A percentile compares a stretch with the other conserved stretches of the same genome.
phyloP scores from a whole-genome alignment of 2,888 invertebrate genomes.

The Molanna angustata region DNA sequence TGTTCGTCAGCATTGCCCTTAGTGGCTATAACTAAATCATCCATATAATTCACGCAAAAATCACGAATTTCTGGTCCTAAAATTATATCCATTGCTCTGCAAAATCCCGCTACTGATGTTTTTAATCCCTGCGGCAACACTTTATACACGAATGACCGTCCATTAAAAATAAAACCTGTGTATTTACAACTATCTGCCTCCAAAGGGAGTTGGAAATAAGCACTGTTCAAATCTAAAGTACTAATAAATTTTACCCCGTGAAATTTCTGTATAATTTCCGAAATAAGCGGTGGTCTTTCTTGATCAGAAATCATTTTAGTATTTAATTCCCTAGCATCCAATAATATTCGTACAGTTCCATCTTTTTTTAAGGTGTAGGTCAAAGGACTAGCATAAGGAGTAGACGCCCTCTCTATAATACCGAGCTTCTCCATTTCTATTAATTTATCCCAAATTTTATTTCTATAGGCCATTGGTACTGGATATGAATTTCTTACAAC shows the following conservation, averaged over 20 bases:
- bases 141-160: constrained; percentile 23
- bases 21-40: neutral
- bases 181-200: constrained; percentile 20
- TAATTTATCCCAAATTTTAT: constrained; percentile 34
- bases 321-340: constrained; percentile 38
- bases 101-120: constrained; percentile 34
- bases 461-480: constrained; percentile 35
- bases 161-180: constrained; percentile 25
- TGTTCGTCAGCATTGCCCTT: constrained; percentile 7
- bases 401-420: constrained; percentile 36
- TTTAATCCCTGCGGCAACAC: constrained; percentile 33
- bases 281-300: constrained; percentile 33
- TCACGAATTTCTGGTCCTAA: constrained; percentile 25
- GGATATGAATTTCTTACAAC: constrained; percentile 33
- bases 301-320: constrained; percentile 35
- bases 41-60: constrained; percentile 15
- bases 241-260: constrained; percentile 32
- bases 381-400: constrained; percentile 37
- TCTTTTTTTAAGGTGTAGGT: constrained; percentile 36
- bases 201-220: constrained; percentile 31
- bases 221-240: constrained; percentile 29
- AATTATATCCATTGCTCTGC: constrained; percentile 34
- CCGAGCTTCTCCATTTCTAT: constrained; percentile 35
- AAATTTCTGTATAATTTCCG: constrained; percentile 34
- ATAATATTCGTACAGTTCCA: constrained; percentile 35